phyloP scores from a whole-genome alignment of 1,140 invertebrate genomes.

The Apis mellifera region Amel_HAv3.1 CM009938.2:8787001-8787500 shows the following conservation, averaged over 20 bases:
- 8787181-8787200: conserved; percentile 82
- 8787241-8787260: not conserved
- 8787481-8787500: not conserved
- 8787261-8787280: not conserved
- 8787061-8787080: conserved; percentile 82
- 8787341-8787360: not conserved
- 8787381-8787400: conserved; percentile 86
- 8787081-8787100: conserved; percentile 86
- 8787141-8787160: conserved; percentile 85
- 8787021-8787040: not conserved
- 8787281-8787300: not conserved
- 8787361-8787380: conserved; percentile 80
- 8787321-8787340: too few relatives aligned
- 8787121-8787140: conserved; percentile 88
- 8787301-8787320: not conserved
- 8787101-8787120: conserved; percentile 84
- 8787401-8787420: conserved; percentile 87
- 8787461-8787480: not conserved
- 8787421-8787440: conserved; percentile 89
- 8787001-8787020: not conserved
- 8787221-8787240: not conserved
- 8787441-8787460: conserved; percentile 85
- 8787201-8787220: conserved; percentile 82
- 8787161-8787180: conserved; percentile 85
- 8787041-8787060: not conserved